Percentiles rank a stretch among this genome's conserved stretches.
These are phyloP conservation scores for Drosophila pseudoananassae DNA, from an alignment of 1,140 invertebrate genomes.

Conservation along the genomic window DNA sequence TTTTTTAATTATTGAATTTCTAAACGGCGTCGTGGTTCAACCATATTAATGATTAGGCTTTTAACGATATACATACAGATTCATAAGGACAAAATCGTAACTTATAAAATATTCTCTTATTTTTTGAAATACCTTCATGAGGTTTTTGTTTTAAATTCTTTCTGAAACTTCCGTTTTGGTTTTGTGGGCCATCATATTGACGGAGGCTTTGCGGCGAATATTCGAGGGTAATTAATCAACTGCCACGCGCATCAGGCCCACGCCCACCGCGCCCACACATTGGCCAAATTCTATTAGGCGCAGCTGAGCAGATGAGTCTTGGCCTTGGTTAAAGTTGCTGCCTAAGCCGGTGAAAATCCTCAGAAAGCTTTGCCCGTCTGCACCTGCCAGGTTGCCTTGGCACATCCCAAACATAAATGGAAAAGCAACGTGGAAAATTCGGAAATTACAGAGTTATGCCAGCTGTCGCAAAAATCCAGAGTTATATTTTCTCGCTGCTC, in stretches of 20 bases:
- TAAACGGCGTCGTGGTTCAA: too few species aligned
- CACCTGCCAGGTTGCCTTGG: conserved; percentile 56
- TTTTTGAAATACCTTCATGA: too few species aligned
- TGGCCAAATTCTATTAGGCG: conserved; percentile 39
- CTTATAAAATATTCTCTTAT: too few species aligned
- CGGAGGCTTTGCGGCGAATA: conserved; percentile 28
- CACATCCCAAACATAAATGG: conserved; percentile 26
- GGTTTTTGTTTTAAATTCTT: neutral
- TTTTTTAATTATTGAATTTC: neutral
- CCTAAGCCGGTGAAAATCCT: conserved; percentile 71
- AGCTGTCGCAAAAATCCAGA: conserved; percentile 57
- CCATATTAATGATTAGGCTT: too few species aligned
- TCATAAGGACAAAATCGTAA: too few species aligned
- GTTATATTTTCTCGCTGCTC: conserved; percentile 20
- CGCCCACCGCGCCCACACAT: conserved; percentile 7
- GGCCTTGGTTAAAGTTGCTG: conserved; percentile 67
- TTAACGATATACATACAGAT: too few species aligned
- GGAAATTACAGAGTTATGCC: conserved; percentile 77
- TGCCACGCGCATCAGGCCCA: conserved; percentile 39
- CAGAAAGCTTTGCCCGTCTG: conserved; percentile 64
- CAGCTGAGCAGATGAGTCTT: conserved; percentile 29
- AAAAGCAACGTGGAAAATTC: conserved; percentile 60
- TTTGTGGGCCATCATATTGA: conserved; percentile 5
- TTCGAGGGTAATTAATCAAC: conserved; percentile 58
- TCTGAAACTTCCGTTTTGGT: conserved; percentile 1